These are phyloP conservation scores for Plumapathes pennacea DNA, from an alignment of 92 coral and sea anemone species.

Conservation along the genomic window DNA sequence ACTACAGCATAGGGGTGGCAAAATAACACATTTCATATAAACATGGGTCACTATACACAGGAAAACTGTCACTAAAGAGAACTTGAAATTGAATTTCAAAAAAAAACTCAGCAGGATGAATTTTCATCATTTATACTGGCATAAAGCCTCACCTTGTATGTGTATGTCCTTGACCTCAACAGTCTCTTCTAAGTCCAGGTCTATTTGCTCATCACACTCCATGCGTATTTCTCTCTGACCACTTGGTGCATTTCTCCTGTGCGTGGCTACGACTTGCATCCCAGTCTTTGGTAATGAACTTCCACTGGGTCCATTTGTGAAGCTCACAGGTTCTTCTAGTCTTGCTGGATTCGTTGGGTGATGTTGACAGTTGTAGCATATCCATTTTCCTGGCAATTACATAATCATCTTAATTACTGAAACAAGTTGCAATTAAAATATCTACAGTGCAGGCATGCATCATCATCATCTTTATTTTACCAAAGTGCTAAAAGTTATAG, in stretches of 20 bases:
- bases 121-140: too few species aligned
- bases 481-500: too few species aligned
- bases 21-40: too few species aligned
- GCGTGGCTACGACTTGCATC: neutral
- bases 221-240: conserved; percentile 11
- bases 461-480: too few species aligned
- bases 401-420: too few species aligned
- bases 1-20: too few species aligned
- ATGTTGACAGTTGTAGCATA: conserved; percentile 90
- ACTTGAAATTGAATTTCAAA: neutral
- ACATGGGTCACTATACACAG: too few species aligned
- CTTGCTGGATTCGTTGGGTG: conserved; percentile 87
- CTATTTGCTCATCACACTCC: conserved; percentile 61
- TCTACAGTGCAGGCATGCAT: too few species aligned
- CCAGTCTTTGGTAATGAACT: neutral
- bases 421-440: too few species aligned
- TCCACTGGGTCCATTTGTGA: too few species aligned
- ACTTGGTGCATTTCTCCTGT: neutral
- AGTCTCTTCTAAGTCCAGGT: conserved; percentile 56
- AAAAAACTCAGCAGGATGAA: too few species aligned
- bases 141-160: conserved; percentile 66
- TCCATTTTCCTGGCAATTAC: conserved; percentile 99
- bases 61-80: neutral
- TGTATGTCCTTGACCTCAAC: conserved; percentile 91
- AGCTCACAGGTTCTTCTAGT: conserved; percentile 55